phyloP scores from a whole-genome alignment of 1,140 invertebrate genomes.

The Zaprionus inermis region DNA sequence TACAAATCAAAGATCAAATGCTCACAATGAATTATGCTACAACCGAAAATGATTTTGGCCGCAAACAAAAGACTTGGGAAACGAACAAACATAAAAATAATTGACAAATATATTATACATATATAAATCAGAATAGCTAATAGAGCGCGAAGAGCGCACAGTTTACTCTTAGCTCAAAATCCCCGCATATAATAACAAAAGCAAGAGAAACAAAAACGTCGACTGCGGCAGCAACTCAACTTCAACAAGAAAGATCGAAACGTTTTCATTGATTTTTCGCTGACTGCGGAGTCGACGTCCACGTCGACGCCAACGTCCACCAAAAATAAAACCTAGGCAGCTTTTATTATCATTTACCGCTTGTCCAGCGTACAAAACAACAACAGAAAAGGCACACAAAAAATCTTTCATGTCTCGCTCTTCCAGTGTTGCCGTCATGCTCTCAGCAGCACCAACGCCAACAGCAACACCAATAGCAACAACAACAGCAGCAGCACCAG shows the following conservation, averaged over 20 bases:
- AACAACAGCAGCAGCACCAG: constrained; percentile 36
- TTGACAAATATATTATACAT: constrained; percentile 80
- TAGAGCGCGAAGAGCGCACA: constrained; percentile 67
- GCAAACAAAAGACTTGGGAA: constrained; percentile 65
- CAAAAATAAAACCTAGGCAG: constrained; percentile 51
- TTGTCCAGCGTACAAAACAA: constrained; percentile 49
- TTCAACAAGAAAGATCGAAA: constrained; percentile 44
- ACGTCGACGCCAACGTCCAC: constrained; percentile 7
- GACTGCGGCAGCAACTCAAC: constrained; percentile 20
- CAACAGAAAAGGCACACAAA: constrained; percentile 42
- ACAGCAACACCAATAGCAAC: constrained; percentile 11
- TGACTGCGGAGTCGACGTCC: constrained; percentile 33
- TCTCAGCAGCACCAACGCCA: constrained; percentile 51
- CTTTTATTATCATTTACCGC: constrained; percentile 82
- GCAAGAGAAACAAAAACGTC: constrained; percentile 13
- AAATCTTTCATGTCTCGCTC: constrained; percentile 52
- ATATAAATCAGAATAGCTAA: constrained; percentile 77
- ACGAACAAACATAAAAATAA: constrained; percentile 72
- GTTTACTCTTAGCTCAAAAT: constrained; percentile 39
- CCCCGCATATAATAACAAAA: constrained; percentile 13
- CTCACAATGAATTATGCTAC: constrained; percentile 41
- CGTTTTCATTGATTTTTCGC: constrained; percentile 68
- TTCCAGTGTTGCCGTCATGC: constrained; percentile 75
- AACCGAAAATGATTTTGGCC: constrained; percentile 40
- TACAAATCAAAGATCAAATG: constrained; percentile 22